Base-by-base conservation (phyloP, 2,113 vertebrate genomes). In the Ciconia maguari region DNA sequence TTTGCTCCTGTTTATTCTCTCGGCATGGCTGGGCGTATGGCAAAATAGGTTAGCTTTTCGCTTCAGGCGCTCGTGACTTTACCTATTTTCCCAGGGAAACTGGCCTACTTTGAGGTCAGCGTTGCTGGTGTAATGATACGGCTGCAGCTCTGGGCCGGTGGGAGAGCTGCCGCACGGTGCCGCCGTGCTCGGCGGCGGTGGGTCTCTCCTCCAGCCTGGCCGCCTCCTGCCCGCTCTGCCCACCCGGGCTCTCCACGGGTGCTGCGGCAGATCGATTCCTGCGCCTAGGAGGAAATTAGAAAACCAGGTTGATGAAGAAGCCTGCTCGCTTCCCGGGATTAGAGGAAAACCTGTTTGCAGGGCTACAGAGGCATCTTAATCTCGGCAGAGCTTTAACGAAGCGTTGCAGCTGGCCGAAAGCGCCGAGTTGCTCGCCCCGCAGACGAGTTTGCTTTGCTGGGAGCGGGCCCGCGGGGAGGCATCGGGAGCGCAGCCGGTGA, bases 101-200 rank as follows among this genome's bases (percentile, higher is more conserved):
- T 94, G 97, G 61, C 98, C 98, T 98, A 97, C 93, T 98, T 98
- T 97, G 96, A 94, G 97, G 94, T 97, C 76, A 89, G 93, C 46
- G 3, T 41, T 66, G 74, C 84, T 61, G 61, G 79, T 9, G 4
- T 12, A 41, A 27, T 3, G 5, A 26, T 29, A 11, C 0, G 72
- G 86, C 89, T 74, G 94, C 81, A 24, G 89, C 65, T 7, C 21
- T 0, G 41, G 44, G 55, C 57, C 1, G 27, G 68, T 36, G 41
- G 74, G 64, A 78, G 65, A 82, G 30, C 6, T 6, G 60, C 83
- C 9, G 4, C 7, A 0, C 3, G 3, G 32, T 44, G 62, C 76
- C 8, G 44, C 44, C 2, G 4, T 0, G 4, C 41, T 84, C 9
- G 0, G 25, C 3, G n/a, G 10, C 2, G 19, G 8, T 6, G 8